Evolutionary conservation across 2,888 invertebrate genomes (phyloP), one percentile per base, ranked within the genome.

Genomic region (Chromoteleia sp.): DNA sequence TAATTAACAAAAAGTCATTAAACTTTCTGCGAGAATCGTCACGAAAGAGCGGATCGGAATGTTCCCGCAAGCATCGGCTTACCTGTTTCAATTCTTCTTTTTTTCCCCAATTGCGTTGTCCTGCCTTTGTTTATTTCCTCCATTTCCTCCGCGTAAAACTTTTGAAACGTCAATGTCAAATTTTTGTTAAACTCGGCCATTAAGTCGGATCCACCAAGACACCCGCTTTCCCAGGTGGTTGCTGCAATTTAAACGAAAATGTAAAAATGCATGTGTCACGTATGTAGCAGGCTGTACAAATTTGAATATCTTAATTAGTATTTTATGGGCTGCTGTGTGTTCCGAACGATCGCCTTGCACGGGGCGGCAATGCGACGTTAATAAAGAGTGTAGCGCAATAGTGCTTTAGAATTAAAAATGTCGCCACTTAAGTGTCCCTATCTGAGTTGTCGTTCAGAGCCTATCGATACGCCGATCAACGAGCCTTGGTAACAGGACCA

Each of bases 1-100:
- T 91, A 91, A 91, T 91, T 91, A 91, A 91, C 90, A 91, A 91
- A 91, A 91, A 90, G 91, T 91, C 91, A 90, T 91, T 91, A 90
- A 91, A 91, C 90, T 91, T 91, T 90, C 88, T 86, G 87, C 89
- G 88, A 87, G 83, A 85, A 85, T 84, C 86, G 84, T 86, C 85
- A 86, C 86, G 85, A 86, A 87, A 87, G 87, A 87, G 86, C 84
- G 78, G 77, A 83, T 84, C 83, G 83, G 84, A 83, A 84, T 84
- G 86, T 83, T 82, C 58, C 84, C 76, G 79, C 82, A 74, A 82
- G 84, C 84, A 84, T 86, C 84, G 83, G 74, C 81, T 82, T 82
- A 78, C 65, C 76, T 81, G 56, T 54, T 81, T 68, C 59, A 58
- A 58, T 75, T 67, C 48, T 36, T 67, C 52, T n/a, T 41, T 12